These are phyloP conservation scores for Frieseomelitta varia DNA, from an alignment of 1,140 invertebrate genomes.

Conservation along the genomic window DNA sequence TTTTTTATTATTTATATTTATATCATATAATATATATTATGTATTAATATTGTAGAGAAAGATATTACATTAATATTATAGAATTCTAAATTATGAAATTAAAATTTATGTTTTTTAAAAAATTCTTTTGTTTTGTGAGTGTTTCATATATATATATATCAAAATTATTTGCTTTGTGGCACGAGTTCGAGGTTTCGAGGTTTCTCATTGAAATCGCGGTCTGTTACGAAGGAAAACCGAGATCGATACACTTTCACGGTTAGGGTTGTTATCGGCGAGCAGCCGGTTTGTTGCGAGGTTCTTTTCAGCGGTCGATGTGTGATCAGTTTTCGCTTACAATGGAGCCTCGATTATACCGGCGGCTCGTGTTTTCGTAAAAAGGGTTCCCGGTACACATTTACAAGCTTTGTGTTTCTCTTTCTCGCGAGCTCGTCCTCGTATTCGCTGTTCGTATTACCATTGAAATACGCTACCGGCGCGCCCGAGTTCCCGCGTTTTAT, in stretches of 20 bases:
- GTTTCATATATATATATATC: no score
- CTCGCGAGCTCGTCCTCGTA: no score
- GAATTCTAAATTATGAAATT: no score
- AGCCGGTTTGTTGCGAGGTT: not conserved
- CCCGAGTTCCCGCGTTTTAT: not conserved
- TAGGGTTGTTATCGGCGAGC: not conserved
- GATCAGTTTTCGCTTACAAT: constrained; percentile 2
- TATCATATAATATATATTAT: no score
- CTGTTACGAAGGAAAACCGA: not conserved
- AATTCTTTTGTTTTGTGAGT: no score
- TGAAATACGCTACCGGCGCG: not conserved
- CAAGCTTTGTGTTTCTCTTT: not conserved
- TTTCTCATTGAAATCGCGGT: not conserved
- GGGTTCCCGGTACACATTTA: not conserved
- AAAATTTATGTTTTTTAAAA: no score
- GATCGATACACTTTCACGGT: constrained; percentile 7
- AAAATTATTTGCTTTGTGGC: not conserved
- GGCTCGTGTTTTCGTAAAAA: not conserved
- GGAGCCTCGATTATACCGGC: not conserved
- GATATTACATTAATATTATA: no score
- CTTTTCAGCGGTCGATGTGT: constrained; percentile 1
- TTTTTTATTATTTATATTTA: no score
- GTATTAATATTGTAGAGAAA: no score
- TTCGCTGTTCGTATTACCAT: not conserved
- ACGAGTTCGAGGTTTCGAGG: not conserved